Evolutionary conservation across 1,140 invertebrate genomes (phyloP), one percentile per base, ranked within the genome.

Genomic region (Hetaerina americana): DNA sequence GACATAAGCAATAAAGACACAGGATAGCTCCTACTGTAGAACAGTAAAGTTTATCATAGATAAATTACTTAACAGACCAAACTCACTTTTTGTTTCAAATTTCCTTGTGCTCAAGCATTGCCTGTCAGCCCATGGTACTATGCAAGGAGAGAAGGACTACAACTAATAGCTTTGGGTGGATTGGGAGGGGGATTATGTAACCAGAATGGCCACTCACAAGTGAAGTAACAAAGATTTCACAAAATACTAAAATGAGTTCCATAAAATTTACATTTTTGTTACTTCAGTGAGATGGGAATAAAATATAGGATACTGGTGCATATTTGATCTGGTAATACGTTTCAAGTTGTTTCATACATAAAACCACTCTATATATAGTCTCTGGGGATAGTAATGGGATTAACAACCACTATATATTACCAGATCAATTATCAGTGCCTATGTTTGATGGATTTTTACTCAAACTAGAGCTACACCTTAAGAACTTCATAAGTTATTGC

Each of bases 21-120:
- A 57, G 40, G 40, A 57, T 67, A 68, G 71, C 73, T 66, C 29
- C 66, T 27, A 71, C 70, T 71, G 28, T 26, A 70, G 68, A 40
- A 66, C 57, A 68, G 66, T 72, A 72, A 72, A 57, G 40, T 72
- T 74, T 74, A 74, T 71, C 73, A 70, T 72, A 74, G 69, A 74
- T 71, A 74, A 74, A 70, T 72, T 74, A 74, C 71, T 71, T 72
- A 74, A 74, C 69, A 72, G 73, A 74, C 73, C 73, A 74, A 74
- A 74, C 73, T 74, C 73, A 74, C 73, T 74, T 72, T 29, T 68
- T 66, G 31, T 26, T 72, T 73, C 67, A 74, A 74, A 74, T 72
- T 71, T 74, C 71, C 73, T 72, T 74, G 73, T 73, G 73, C 73
- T 74, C 72, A 72, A 74, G 73, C 73, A 74, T 74, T 74, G 72